Evolutionary conservation across 2,888 invertebrate species (phyloP).

Genomic region (Ophioninae sp.): DNA sequence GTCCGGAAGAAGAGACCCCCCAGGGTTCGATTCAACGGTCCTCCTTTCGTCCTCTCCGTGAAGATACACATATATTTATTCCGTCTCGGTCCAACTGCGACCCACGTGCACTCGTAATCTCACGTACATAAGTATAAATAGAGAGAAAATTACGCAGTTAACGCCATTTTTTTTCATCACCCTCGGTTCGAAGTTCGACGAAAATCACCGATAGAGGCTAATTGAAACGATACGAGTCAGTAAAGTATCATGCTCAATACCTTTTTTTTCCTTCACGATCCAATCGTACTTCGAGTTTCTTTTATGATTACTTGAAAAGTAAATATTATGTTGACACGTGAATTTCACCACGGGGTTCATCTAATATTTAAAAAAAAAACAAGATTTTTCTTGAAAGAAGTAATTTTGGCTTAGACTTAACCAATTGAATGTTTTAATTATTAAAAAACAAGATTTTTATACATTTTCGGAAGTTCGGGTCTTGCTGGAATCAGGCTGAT

Average conservation of each 20-base stretch:
- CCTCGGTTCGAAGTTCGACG: neutral
- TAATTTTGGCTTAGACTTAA: too few relatives aligned
- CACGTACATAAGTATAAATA: slow-evolving; percentile 7
- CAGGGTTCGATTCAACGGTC: slow-evolving; percentile 46
- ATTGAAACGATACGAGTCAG: neutral
- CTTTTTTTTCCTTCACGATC: neutral
- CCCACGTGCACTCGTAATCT: slow-evolving; percentile 4
- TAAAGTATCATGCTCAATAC: neutral
- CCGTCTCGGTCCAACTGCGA: slow-evolving; percentile 12
- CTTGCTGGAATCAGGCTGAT: too few relatives aligned
- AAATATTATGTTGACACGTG: too few relatives aligned
- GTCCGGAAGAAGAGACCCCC: slow-evolving; percentile 56
- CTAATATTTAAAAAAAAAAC: too few relatives aligned
- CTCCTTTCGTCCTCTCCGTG: slow-evolving; percentile 34
- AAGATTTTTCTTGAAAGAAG: too few relatives aligned
- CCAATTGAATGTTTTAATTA: too few relatives aligned
- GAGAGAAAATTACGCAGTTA: slow-evolving; percentile 14
- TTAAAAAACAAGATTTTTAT: too few relatives aligned
- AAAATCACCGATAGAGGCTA: neutral
- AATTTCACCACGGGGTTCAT: too few relatives aligned
- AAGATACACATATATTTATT: slow-evolving; percentile 14
- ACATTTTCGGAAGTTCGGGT: too few relatives aligned
- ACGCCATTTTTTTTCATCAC: neutral
- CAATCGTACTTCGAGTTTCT: neutral
- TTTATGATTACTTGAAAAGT: too few relatives aligned